Base-by-base conservation (phyloP, 2,888 invertebrate species). In the Callyntrura guangdongensis region DNA sequence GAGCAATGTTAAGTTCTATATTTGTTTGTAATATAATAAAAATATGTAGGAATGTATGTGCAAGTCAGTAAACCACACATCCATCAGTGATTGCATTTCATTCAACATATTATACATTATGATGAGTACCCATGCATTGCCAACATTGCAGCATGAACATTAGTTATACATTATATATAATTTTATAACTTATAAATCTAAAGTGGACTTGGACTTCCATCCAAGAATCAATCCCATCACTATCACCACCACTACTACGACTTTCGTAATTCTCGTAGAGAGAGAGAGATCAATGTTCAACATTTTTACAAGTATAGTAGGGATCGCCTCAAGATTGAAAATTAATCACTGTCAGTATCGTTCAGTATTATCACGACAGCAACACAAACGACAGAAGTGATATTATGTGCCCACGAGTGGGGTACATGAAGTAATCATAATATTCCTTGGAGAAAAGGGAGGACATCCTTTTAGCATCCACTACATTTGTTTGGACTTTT, bases 371-470 rank as follows among this genome's bases (percentile, higher is more conserved):
- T 27, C 36, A 61, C 17, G 61, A 69, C 67, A 17, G 17, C 67
- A 36, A 14, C 67, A 36, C 14, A 25, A 69, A 4, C 36, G n/a
- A 0, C n/a, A 67, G 45, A 14, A 49, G 22, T 8, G 11, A 3
- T 6, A 77, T 77, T 77, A 74, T 45, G 17, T 36, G 47, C 22
- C n/a, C 45, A 67, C 36, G 45, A 72, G 45, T 45, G 72, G 17
- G 72, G 45, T 4, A 72, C 72, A 72, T 72, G 72, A 36, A 72
- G 72, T 25, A 27, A 53, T 85, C 59, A 59, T 17, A 67, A 67
- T 59, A 82, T 83, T 82, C 83, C 89, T 89, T 89, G 89, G 61
- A 89, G 89, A 72, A 89, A 89, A 89, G 89, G 74, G 89, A 89
- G 89, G 89, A 84, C 88, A 89, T 77, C 77, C 77, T 53, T n/a